These are phyloP conservation scores for Cheilosia variabilis DNA, from an alignment of 2,888 invertebrate species.

Conservation along the genomic window DNA sequence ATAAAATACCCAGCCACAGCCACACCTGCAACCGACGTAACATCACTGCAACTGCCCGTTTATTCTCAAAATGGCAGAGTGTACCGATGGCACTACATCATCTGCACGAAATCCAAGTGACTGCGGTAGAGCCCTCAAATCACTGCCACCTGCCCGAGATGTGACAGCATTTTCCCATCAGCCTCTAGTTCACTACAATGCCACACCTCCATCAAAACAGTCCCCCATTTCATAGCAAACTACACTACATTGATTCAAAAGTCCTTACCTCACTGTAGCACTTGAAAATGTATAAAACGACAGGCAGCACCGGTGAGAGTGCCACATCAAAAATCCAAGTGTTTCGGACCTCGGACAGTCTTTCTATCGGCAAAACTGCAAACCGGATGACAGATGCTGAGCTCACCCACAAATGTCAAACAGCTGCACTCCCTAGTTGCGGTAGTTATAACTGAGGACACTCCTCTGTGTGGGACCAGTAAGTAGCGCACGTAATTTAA, in stretches of 20 bases:
- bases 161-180: no score
- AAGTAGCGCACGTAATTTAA: neutral
- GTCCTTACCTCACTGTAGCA: neutral
- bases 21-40: no score
- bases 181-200: no score
- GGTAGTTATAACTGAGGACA: neutral
- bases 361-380: neutral
- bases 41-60: no score
- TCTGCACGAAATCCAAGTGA: no score
- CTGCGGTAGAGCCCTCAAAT: no score
- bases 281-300: neutral
- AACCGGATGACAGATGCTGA: conserved; percentile 6
- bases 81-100: no score
- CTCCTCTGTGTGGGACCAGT: no score
- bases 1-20: no score
- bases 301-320: neutral
- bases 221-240: neutral
- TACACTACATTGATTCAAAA: neutral
- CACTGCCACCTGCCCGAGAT: no score
- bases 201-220: neutral
- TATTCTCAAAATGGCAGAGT: no score
- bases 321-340: conserved; percentile 6
- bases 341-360: neutral
- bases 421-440: neutral
- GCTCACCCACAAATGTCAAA: neutral